Conservation (phyloP, 2,113 vertebrate species). For the Suricata suricatta region DNA sequence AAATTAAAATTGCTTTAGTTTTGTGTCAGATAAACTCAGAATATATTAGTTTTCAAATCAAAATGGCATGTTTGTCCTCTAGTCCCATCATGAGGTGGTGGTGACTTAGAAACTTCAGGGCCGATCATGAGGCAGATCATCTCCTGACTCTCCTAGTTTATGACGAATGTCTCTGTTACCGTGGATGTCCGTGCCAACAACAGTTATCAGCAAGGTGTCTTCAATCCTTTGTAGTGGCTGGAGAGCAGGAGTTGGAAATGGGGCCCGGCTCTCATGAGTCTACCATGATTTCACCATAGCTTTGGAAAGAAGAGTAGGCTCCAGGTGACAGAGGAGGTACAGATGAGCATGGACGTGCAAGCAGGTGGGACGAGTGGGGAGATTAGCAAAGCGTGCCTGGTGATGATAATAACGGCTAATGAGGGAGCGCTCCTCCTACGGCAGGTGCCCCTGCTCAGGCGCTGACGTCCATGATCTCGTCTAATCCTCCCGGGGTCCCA, state of each 20-base stretch:
- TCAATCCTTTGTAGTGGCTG: background rate
- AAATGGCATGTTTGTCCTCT: background rate
- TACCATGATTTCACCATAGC: background rate
- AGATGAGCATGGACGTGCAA: background rate
- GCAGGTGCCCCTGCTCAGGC: background rate
- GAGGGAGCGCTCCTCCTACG: background rate
- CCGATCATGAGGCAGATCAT: background rate
- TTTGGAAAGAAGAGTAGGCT: background rate
- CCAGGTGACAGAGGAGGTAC: background rate
- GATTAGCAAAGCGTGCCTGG: background rate
- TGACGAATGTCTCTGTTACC: background rate
- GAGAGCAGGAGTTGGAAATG: background rate
- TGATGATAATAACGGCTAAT: background rate
- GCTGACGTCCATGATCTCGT: background rate
- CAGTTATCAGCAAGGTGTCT: background rate
- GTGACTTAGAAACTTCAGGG: background rate
- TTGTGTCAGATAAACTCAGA: slow-evolving; percentile 19
- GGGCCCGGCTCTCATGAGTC: background rate
- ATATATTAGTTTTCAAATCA: slow-evolving; percentile 47
- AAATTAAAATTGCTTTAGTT: slow-evolving; percentile 41
- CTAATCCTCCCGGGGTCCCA: background rate
- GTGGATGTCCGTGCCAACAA: background rate
- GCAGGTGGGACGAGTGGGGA: background rate
- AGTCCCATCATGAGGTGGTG: background rate
- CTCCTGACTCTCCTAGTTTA: background rate